Evolutionary conservation across 2,113 vertebrate species (phyloP), one percentile per base, ranked within the genome.

Genomic region (Hylia prasina): DNA sequence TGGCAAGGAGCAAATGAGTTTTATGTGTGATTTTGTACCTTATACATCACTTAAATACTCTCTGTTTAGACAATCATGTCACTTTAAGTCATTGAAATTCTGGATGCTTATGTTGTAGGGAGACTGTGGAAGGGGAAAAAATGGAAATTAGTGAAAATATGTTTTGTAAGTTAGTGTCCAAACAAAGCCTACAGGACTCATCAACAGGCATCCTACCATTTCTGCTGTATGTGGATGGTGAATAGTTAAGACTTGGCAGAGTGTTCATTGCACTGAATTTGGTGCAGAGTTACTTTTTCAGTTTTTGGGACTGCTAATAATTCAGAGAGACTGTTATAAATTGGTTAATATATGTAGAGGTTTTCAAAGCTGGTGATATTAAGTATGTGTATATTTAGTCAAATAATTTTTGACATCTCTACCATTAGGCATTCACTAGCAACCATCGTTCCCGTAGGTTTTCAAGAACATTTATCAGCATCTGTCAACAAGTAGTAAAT

Each of bases 401-500:
- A 45, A 88, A 86, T 58, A 58, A 61, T 54, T 89, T 85, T 77
- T 83, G 73, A 80, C 64, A 35, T 84, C 24, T 78, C 65, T 81
- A 60, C 76, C 6, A 2, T 48, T 76, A 68, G 58, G 47, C 31
- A 39, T 64, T 94, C 51, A 68, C 27, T 50, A 89, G 57, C 39
- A 61, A 24, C 79, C 70, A 48, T 85, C 1, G 0, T 86, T 90
- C 50, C 47, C 8, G 28, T 40, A 76, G 47, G 39, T 86, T 97
- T 92, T 80, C 56, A 83, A 51, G 53, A 65, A 45, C 68, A 69
- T 91, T 82, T 95, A 71, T 94, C 77, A 72, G 65, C 70, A 92
- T 87, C 91, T 96, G 69, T 95, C 94, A 93, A 80, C 93, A 96
- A 96, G 92, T 79, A 92, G 82, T 85, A 95, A 95, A 95, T 79